Conservation (phyloP, 2,888 invertebrate genomes). For the Allygus modestus region DNA sequence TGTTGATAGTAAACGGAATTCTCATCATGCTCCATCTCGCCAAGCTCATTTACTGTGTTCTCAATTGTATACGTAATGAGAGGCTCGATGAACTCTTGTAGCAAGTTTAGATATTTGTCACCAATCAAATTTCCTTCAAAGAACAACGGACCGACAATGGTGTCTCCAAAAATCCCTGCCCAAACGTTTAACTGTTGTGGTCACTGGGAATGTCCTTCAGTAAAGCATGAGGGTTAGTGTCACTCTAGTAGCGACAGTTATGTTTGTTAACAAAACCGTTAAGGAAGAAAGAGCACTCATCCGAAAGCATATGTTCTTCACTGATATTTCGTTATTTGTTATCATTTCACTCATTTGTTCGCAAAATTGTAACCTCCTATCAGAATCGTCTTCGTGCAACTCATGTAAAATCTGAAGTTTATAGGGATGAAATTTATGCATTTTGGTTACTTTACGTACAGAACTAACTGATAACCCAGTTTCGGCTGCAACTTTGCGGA, state of each 20-base stretch:
- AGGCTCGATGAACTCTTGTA: conserved; percentile 5
- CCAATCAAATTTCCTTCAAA: not conserved
- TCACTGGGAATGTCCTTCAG: conserved; percentile 30
- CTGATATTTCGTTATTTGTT: conserved; percentile 18
- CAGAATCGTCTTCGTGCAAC: conserved; percentile 5
- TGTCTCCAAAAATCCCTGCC: conserved; percentile 13
- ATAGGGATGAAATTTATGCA: conserved; percentile 1
- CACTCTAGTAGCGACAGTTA: conserved; percentile 38
- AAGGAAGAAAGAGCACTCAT: conserved; percentile 36
- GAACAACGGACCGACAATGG: not conserved
- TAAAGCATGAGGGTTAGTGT: conserved; percentile 29
- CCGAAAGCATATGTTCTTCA: conserved; percentile 44
- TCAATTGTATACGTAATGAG: not conserved
- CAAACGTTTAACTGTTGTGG: conserved; percentile 31
- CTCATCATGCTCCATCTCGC: not conserved
- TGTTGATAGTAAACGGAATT: conserved; percentile 6
- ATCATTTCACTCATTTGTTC: not conserved
- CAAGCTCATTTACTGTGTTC: not conserved
- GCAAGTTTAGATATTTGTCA: conserved; percentile 1
- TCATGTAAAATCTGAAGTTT: conserved; percentile 9
- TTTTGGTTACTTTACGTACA: not conserved
- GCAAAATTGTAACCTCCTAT: not conserved
- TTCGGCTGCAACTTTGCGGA: not conserved
- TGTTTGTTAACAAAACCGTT: conserved; percentile 50
- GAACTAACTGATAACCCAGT: conserved; percentile 13